Evolutionary conservation across 2,113 vertebrate genomes (phyloP).

Genomic region (Xyrauchen texanus): DNA sequence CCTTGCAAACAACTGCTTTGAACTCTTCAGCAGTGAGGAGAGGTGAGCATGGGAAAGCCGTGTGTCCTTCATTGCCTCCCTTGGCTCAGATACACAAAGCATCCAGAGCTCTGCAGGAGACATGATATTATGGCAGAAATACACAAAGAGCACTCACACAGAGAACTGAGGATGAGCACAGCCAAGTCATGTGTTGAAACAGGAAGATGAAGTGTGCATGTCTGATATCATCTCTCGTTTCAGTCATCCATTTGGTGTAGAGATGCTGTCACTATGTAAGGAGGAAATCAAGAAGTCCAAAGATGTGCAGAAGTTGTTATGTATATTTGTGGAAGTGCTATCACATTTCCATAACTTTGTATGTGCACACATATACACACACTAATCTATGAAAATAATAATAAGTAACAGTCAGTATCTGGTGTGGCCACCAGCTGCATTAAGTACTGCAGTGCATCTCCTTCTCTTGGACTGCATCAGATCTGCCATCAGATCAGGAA

Average conservation of each 20-base stretch:
- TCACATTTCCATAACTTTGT: too few species aligned
- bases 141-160: background rate
- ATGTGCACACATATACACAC: too few species aligned
- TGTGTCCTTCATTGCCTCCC: background rate
- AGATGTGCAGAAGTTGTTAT: slow-evolving; percentile 83
- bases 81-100: background rate
- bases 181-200: background rate
- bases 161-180: background rate
- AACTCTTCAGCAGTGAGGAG: slow-evolving; percentile 78
- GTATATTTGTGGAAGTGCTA: slow-evolving; percentile 85
- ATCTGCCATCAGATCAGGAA: too few species aligned
- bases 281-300: slow-evolving; percentile 85
- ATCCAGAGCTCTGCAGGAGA: slow-evolving; percentile 25
- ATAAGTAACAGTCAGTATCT: too few species aligned
- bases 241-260: slow-evolving; percentile 85
- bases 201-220: background rate
- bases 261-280: slow-evolving; percentile 84
- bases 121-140: background rate
- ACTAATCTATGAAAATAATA: too few species aligned
- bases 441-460: too few species aligned
- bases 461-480: too few species aligned
- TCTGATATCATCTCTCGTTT: background rate
- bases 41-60: slow-evolving; percentile 75
- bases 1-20: slow-evolving; percentile 85
- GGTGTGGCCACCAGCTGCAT: too few species aligned